Conservation (phyloP, 1,140 invertebrate genomes). For the Heliconius himera region DNA sequence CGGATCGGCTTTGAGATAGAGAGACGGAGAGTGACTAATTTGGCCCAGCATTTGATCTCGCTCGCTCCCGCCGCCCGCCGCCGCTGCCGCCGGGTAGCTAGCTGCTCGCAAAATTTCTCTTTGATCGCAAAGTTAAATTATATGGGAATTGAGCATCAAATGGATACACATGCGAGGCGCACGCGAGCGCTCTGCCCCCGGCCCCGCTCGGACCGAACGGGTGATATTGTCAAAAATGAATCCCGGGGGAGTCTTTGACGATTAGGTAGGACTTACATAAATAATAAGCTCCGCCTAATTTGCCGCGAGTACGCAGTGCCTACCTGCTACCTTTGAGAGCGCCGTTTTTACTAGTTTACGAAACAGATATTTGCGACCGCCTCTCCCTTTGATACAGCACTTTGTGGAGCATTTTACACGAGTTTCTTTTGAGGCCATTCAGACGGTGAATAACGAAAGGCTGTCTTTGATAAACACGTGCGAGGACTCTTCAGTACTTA, state of each 20-base stretch:
- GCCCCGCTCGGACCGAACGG: conserved; percentile 57
- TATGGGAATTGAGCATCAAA: conserved; percentile 81
- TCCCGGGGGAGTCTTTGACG: conserved; percentile 62
- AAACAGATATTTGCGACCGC: conserved; percentile 81
- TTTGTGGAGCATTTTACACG: conserved; percentile 81
- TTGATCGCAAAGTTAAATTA: conserved; percentile 82
- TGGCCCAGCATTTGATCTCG: conserved; percentile 81
- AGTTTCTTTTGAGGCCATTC: conserved; percentile 81
- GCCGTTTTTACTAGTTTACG: conserved; percentile 81
- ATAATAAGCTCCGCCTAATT: conserved; percentile 80
- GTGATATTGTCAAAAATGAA: conserved; percentile 65
- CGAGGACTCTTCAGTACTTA: conserved; percentile 81
- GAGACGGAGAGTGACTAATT: conserved; percentile 82
- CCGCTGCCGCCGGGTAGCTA: conserved; percentile 67
- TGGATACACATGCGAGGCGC: conserved; percentile 76
- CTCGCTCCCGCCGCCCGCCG: conserved; percentile 70
- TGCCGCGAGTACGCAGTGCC: conserved; percentile 72
- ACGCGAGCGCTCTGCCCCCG: conserved; percentile 43
- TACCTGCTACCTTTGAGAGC: conserved; percentile 67
- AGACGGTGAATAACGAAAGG: conserved; percentile 82
- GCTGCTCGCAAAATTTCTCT: conserved; percentile 81
- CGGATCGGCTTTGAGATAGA: conserved; percentile 82
- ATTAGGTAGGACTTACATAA: conserved; percentile 77
- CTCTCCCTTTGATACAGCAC: conserved; percentile 79
- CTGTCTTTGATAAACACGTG: conserved; percentile 82